These are phyloP conservation scores for Ptilonorhynchus violaceus DNA, from an alignment of 2,113 vertebrate species.

Conservation along the genomic window DNA sequence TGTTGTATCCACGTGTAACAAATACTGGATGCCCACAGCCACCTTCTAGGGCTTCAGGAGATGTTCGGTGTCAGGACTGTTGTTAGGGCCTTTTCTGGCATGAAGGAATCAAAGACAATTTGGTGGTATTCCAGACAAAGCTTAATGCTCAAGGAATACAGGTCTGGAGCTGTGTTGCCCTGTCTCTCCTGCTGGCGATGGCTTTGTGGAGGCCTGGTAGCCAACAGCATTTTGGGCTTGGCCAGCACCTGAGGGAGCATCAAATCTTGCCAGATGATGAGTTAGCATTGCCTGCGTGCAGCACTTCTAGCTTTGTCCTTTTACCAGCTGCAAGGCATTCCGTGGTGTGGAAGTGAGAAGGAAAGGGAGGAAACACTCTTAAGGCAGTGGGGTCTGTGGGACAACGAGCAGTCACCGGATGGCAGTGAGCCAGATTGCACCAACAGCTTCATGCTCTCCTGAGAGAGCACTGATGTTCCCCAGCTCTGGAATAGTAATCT, in stretches of 20 bases:
- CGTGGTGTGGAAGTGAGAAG: neutral
- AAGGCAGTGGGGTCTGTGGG: fast-evolving
- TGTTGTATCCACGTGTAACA: fast-evolving
- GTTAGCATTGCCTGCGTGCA: neutral
- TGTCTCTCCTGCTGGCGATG: neutral
- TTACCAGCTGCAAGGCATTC: neutral
- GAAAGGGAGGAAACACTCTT: neutral
- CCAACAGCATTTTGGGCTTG: neutral
- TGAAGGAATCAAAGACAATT: neutral
- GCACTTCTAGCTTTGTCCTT: neutral
- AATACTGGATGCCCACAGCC: fast-evolving
- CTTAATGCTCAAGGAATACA: neutral
- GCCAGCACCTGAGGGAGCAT: neutral
- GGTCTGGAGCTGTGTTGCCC: neutral
- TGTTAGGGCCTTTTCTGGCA: neutral
- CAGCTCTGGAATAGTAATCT: neutral
- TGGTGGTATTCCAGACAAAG: neutral
- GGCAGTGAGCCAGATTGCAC: neutral
- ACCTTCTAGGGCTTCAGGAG: neutral
- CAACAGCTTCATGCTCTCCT: neutral
- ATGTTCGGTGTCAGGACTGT: neutral
- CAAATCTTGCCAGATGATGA: neutral
- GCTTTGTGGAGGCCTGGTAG: neutral
- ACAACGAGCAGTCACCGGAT: neutral
- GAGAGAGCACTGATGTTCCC: neutral